phyloP scores from a whole-genome alignment of 2,888 invertebrate genomes.

The Candidula unifasciata region DNA sequence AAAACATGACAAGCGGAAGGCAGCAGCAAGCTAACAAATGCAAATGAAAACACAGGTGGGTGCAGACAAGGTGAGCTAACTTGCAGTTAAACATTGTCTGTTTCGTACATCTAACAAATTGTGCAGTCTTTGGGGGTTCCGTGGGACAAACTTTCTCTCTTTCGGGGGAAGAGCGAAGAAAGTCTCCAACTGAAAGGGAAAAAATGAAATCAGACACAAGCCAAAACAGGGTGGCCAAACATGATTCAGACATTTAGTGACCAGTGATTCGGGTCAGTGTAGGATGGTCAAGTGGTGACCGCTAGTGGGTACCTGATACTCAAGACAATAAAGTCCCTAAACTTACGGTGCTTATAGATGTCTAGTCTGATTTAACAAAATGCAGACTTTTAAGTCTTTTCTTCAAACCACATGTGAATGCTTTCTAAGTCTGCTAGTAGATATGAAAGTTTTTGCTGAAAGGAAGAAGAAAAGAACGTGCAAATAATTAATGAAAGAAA shows the following conservation, averaged over 20 bases:
- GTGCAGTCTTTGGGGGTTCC: slow-evolving; percentile 66
- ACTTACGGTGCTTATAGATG: too few species aligned
- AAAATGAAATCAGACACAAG: slow-evolving; percentile 28
- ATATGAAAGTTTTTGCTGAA: too few species aligned
- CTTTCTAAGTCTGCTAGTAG: too few species aligned
- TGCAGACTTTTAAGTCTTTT: too few species aligned
- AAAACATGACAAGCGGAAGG: background rate
- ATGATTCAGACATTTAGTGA: slow-evolving; percentile 34
- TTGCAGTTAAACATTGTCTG: slow-evolving; percentile 34
- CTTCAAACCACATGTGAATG: too few species aligned
- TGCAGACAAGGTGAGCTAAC: slow-evolving; percentile 42
- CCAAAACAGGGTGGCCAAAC: slow-evolving; percentile 21
- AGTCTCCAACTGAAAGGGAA: slow-evolving; percentile 72
- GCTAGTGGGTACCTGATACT: background rate
- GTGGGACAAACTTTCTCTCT: slow-evolving; percentile 73
- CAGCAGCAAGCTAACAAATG: background rate
- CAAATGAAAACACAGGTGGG: background rate
- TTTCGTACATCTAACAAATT: slow-evolving; percentile 69
- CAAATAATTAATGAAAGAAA: too few species aligned
- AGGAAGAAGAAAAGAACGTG: too few species aligned
- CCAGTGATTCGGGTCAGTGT: background rate
- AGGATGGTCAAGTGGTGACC: background rate
- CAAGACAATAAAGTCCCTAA: too few species aligned
- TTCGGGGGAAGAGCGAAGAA: slow-evolving; percentile 73
- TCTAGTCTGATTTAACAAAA: too few species aligned